Conservation (phyloP, 2,113 vertebrate species). For the Brevimyrus niger region DNA sequence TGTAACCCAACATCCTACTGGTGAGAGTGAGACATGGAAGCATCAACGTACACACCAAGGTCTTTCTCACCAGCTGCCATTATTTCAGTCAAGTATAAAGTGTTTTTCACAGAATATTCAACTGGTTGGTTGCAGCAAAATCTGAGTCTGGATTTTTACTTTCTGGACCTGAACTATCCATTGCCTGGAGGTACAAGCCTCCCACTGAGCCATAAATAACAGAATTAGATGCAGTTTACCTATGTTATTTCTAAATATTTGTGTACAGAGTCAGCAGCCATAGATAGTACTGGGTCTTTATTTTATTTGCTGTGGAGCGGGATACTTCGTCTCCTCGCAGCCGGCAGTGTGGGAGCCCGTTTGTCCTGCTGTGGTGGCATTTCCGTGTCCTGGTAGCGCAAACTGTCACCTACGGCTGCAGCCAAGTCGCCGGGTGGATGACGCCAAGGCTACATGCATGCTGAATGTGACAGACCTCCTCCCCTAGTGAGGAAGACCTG, state of each 20-base stretch:
- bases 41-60: no score
- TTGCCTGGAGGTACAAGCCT: background rate
- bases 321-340: background rate
- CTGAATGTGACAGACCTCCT: constrained; percentile 3
- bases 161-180: background rate
- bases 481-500: constrained; percentile 10
- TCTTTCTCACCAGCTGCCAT: no score
- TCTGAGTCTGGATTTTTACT: background rate
- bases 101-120: background rate
- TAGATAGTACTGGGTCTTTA: background rate
- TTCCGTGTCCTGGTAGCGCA: background rate
- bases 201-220: background rate
- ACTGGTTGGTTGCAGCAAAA: background rate
- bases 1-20: no score
- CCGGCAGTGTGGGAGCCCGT: background rate
- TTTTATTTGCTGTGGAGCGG: background rate
- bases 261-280: background rate
- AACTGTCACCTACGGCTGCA: background rate
- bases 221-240: background rate
- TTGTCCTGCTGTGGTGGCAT: background rate
- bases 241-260: background rate
- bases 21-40: no score
- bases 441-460: constrained; percentile 3
- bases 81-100: background rate
- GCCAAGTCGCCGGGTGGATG: background rate